Evolutionary conservation across 2,113 vertebrate species (phyloP).

Genomic region (Anhinga anhinga): DNA sequence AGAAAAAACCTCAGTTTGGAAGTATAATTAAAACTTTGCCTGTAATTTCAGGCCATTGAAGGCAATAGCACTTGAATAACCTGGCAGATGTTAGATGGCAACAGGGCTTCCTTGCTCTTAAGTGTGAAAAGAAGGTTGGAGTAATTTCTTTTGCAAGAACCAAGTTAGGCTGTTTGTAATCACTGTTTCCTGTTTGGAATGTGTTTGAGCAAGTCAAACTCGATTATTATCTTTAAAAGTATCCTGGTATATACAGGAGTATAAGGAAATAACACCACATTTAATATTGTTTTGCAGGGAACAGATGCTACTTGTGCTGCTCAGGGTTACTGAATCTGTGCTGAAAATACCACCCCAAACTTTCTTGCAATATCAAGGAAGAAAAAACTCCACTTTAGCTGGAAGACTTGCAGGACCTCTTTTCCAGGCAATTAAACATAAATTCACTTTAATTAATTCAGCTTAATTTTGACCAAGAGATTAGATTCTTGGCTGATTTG

Average conservation of each 20-base stretch:
- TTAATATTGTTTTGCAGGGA: conserved; percentile 81
- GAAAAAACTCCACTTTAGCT: conserved; percentile 91
- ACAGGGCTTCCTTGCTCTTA: neutral
- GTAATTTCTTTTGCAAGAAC: neutral
- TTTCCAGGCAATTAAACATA: conserved; percentile 87
- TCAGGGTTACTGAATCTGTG: conserved; percentile 96
- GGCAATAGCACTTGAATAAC: neutral
- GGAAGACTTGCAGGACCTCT: conserved; percentile 93
- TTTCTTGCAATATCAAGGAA: conserved; percentile 87
- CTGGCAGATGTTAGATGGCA: neutral
- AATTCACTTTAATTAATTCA: neutral
- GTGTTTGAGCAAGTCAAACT: neutral
- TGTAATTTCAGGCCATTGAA: neutral
- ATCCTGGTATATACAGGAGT: neutral
- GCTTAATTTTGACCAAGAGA: neutral
- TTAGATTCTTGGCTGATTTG: neutral
- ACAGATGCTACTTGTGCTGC: conserved; percentile 93
- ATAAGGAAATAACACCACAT: neutral
- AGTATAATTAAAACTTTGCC: neutral
- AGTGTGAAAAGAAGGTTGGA: neutral
- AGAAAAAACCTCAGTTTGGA: neutral
- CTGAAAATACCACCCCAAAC: conserved; percentile 94
- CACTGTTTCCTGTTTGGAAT: neutral
- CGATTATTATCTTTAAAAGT: neutral
- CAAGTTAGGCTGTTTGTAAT: neutral